phyloP scores from a whole-genome alignment of 2,113 vertebrate genomes.

The Alectura lathami region DNA sequence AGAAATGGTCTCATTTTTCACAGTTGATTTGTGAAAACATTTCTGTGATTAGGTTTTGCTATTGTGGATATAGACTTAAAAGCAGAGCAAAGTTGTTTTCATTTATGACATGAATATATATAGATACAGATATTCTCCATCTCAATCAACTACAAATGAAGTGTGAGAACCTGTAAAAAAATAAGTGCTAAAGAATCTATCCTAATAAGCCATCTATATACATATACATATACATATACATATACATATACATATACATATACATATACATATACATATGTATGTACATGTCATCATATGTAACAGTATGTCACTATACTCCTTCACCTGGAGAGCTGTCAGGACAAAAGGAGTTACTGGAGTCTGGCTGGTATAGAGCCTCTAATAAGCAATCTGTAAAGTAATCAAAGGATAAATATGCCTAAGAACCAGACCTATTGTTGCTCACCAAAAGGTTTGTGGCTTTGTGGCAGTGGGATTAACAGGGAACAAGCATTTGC shows the following conservation, averaged over 20 bases:
- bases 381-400: background rate
- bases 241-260: background rate
- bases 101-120: background rate
- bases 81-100: background rate
- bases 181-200: background rate
- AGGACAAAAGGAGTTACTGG: background rate
- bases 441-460: background rate
- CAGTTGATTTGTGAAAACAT: background rate
- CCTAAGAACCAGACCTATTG: background rate
- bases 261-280: no score
- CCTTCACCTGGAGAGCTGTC: background rate
- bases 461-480: background rate
- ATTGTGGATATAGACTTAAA: background rate
- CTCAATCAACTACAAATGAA: background rate
- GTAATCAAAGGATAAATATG: background rate
- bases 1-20: background rate
- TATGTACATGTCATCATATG: background rate
- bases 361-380: background rate
- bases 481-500: background rate
- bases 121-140: background rate
- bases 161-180: background rate
- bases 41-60: background rate
- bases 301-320: accelerated
- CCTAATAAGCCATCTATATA: background rate
- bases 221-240: background rate